Evolutionary conservation across 2,888 invertebrate genomes (phyloP).

Genomic region (Entomobrya multifasciata): DNA sequence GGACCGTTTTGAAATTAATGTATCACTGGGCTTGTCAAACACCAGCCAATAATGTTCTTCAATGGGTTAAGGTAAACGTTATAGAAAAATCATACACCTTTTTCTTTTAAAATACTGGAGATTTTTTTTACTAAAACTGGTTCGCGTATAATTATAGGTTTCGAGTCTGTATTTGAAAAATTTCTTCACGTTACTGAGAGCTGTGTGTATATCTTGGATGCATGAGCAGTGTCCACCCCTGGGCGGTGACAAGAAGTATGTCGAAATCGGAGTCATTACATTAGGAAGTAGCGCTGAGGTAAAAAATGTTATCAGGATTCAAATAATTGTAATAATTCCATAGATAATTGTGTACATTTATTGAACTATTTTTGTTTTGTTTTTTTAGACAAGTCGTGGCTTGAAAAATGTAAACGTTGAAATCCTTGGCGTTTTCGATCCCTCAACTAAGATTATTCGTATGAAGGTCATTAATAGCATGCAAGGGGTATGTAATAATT

Average conservation of each 20-base stretch:
- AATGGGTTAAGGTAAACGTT: conserved; percentile 92
- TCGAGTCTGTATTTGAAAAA: conserved; percentile 87
- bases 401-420: conserved; percentile 90
- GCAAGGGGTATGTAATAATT: conserved; percentile 48
- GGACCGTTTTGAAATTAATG: conserved; percentile 90
- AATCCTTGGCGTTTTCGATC: conserved; percentile 91
- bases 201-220: conserved; percentile 89
- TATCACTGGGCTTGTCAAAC: conserved; percentile 97
- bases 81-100: no score
- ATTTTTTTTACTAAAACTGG: not conserved
- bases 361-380: conserved; percentile 1
- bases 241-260: conserved; percentile 87
- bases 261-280: conserved; percentile 92
- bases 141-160: conserved; percentile 80
- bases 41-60: conserved; percentile 92
- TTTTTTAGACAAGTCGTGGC: conserved; percentile 60
- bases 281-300: conserved; percentile 87
- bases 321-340: no score
- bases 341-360: no score
- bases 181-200: conserved; percentile 87
- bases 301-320: no score
- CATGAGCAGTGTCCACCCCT: conserved; percentile 89
- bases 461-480: conserved; percentile 88
- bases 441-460: conserved; percentile 87
- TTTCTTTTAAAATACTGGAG: no score